phyloP scores from a whole-genome alignment of 1,140 invertebrate genomes.

The Frieseomelitta varia region DNA sequence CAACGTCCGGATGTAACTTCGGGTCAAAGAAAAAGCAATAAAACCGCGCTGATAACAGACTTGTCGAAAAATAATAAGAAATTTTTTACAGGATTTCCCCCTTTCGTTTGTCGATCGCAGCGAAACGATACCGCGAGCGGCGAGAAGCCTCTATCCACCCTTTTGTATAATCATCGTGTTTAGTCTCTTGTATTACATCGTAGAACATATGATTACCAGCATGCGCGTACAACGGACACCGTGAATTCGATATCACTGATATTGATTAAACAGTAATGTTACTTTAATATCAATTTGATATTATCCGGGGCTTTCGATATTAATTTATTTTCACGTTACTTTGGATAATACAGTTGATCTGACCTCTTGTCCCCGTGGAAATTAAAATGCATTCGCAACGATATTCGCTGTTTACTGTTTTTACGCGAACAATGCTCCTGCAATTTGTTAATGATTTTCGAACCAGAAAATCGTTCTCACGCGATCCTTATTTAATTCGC shows the following conservation, averaged over 20 bases:
- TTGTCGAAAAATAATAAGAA: slow-evolving; percentile 63
- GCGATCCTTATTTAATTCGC: not conserved
- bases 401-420: not conserved
- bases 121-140: not conserved
- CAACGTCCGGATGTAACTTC: not conserved
- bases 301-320: slow-evolving; percentile 30
- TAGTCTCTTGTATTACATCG: slow-evolving; percentile 15
- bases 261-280: slow-evolving; percentile 43
- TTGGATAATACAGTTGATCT: slow-evolving; percentile 16
- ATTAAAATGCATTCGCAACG: slow-evolving; percentile 13
- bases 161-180: not conserved
- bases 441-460: not conserved
- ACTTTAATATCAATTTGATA: slow-evolving; percentile 43
- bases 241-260: slow-evolving; percentile 14
- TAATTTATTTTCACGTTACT: slow-evolving; percentile 40
- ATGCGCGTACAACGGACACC: not conserved
- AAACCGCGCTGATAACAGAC: slow-evolving; percentile 54
- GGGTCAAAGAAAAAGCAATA: slow-evolving; percentile 17
- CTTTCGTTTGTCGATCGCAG: not conserved
- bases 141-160: not conserved
- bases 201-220: not conserved
- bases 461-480: slow-evolving; percentile 9
- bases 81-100: not conserved
- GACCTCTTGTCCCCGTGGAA: not conserved
- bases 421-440: not conserved